Conservation (phyloP, 2,113 vertebrate genomes). For the Gracilinanus agilis region DNA sequence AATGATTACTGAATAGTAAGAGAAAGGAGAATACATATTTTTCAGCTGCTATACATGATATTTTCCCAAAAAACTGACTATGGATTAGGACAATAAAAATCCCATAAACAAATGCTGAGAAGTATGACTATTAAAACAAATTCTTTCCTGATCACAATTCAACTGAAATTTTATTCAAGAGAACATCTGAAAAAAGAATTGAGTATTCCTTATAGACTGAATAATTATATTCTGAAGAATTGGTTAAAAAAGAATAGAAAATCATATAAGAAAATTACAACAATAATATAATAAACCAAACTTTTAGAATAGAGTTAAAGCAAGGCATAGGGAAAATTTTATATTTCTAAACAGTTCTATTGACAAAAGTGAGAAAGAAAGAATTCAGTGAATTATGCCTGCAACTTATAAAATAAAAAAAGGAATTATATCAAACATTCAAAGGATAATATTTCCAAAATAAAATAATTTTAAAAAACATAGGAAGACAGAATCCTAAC, state of each 20-base stretch:
- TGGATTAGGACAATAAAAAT: too few relatives aligned
- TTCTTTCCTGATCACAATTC: background rate
- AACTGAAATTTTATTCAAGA: background rate
- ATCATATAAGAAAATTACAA: background rate
- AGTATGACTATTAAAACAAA: background rate
- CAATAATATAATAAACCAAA: background rate
- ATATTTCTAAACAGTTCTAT: background rate
- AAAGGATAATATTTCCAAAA: background rate
- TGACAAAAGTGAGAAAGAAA: background rate
- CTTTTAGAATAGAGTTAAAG: background rate
- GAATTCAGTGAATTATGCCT: background rate
- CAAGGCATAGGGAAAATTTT: background rate
- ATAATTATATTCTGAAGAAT: background rate
- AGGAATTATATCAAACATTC: background rate
- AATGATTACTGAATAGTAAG: too few relatives aligned
- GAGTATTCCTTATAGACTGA: background rate
- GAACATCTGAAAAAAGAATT: background rate
- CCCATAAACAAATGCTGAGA: too few relatives aligned
- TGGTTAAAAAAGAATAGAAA: background rate
- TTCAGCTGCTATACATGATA: too few relatives aligned
- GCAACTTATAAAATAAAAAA: background rate
- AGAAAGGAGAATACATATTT: too few relatives aligned
- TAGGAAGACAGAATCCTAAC: background rate
- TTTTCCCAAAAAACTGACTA: too few relatives aligned
- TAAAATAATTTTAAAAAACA: background rate